Conservation (phyloP, 2,113 vertebrate species). For the Stomatorhinus ivindoensis region DNA sequence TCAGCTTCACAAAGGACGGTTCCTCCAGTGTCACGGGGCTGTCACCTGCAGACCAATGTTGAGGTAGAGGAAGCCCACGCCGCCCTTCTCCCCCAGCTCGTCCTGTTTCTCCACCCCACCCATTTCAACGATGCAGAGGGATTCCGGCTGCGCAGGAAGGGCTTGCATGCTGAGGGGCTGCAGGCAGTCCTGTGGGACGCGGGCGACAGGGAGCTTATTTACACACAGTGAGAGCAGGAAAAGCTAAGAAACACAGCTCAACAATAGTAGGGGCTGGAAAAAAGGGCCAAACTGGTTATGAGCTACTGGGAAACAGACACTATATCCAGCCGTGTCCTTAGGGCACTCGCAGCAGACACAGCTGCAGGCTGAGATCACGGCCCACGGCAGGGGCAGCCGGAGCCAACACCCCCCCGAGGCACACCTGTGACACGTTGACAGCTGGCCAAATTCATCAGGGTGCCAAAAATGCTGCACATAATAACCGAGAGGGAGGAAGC, state of each 20-base stretch:
- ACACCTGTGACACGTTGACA: neutral
- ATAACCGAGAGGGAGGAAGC: neutral
- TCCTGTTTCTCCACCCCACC: constrained; percentile 95
- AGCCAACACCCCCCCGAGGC: no score
- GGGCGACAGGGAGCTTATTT: neutral
- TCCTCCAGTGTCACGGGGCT: neutral
- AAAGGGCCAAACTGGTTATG: neutral
- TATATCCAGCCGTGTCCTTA: neutral
- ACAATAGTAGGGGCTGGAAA: neutral
- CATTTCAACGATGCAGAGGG: constrained; percentile 96
- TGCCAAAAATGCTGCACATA: neutral
- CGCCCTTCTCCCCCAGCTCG: constrained; percentile 86
- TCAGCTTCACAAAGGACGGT: neutral
- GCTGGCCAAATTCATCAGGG: neutral
- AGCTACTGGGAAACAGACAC: neutral
- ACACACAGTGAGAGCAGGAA: neutral
- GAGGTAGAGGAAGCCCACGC: constrained; percentile 92
- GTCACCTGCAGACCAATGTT: constrained; percentile 94
- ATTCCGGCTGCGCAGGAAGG: constrained; percentile 89
- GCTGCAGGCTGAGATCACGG: neutral
- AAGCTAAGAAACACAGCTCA: neutral
- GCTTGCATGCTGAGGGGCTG: constrained; percentile 98
- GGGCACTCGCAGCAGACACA: neutral
- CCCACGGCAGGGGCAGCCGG: no score
- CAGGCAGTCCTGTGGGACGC: constrained; percentile 73